Evolutionary conservation across 1,140 invertebrate genomes (phyloP).

Genomic region (Aethina tumida): DNA sequence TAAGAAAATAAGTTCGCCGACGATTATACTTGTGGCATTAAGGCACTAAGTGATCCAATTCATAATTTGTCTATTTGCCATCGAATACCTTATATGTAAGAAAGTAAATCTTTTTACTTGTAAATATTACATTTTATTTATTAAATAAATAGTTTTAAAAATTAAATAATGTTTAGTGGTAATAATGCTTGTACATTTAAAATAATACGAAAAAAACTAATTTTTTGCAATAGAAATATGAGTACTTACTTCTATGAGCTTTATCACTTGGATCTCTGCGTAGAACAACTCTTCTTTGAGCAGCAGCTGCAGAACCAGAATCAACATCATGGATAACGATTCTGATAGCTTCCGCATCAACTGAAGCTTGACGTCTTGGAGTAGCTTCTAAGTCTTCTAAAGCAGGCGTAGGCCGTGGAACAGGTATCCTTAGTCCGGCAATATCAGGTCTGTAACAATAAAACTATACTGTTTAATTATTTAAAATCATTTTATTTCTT

Average conservation of each 20-base stretch:
- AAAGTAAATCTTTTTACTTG: no score
- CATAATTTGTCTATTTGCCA: no score
- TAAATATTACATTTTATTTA: no score
- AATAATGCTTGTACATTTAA: conserved; percentile 2
- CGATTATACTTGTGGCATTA: no score
- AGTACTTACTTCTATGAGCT: conserved; percentile 71
- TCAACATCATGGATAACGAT: conserved; percentile 90
- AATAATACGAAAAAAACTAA: conserved; percentile 8
- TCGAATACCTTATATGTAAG: no score
- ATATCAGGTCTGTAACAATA: conserved; percentile 56
- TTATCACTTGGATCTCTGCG: conserved; percentile 72
- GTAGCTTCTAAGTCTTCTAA: conserved; percentile 47
- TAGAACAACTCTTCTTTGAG: conserved; percentile 62
- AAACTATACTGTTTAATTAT: conserved; percentile 4
- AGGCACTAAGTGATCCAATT: no score
- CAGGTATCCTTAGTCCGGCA: conserved; percentile 50
- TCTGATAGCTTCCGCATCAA: conserved; percentile 82
- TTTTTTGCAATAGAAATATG: background rate
- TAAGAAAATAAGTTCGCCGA: no score
- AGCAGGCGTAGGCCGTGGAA: conserved; percentile 42
- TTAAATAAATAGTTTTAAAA: no score
- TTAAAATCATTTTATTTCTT: no score
- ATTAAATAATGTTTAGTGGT: background rate
- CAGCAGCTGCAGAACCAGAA: conserved; percentile 49
- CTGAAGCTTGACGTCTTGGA: conserved; percentile 65